Conservation (phyloP, 2,113 vertebrate genomes). For the Urocolius indicus region DNA sequence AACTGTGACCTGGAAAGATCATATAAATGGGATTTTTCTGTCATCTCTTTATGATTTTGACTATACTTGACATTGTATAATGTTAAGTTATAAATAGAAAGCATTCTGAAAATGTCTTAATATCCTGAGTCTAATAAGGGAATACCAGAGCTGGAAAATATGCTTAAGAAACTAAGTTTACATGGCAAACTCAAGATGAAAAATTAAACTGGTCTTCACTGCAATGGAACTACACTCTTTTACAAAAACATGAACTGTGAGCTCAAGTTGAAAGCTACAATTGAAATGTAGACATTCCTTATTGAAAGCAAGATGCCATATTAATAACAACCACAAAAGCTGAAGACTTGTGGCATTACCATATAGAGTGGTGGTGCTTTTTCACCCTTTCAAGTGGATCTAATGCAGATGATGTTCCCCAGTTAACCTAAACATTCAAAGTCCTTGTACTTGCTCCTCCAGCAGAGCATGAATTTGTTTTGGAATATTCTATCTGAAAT, state of each 20-base stretch:
- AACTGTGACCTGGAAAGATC: constrained; percentile 28
- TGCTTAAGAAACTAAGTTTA: constrained; percentile 44
- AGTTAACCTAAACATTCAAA: background rate
- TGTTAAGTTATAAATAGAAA: constrained; percentile 59
- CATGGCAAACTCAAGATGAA: background rate
- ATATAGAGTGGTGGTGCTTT: background rate
- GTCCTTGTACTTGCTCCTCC: background rate
- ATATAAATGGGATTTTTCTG: constrained; percentile 17
- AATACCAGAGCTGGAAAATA: constrained; percentile 41
- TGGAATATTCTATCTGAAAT: background rate
- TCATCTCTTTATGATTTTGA: constrained; percentile 32
- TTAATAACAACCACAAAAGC: background rate
- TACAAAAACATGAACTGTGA: background rate
- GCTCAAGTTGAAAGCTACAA: constrained; percentile 5
- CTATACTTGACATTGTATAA: constrained; percentile 47
- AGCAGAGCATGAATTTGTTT: background rate
- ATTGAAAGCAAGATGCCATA: background rate
- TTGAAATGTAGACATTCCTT: constrained; percentile 30
- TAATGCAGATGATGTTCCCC: background rate
- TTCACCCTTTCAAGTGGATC: background rate
- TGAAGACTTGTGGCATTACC: background rate
- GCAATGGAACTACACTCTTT: background rate
- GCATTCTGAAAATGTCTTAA: constrained; percentile 49
- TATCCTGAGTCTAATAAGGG: constrained; percentile 32
- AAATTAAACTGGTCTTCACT: constrained; percentile 40